phyloP scores from a whole-genome alignment of 2,113 vertebrate species.

The Ptilonorhynchus violaceus region DNA sequence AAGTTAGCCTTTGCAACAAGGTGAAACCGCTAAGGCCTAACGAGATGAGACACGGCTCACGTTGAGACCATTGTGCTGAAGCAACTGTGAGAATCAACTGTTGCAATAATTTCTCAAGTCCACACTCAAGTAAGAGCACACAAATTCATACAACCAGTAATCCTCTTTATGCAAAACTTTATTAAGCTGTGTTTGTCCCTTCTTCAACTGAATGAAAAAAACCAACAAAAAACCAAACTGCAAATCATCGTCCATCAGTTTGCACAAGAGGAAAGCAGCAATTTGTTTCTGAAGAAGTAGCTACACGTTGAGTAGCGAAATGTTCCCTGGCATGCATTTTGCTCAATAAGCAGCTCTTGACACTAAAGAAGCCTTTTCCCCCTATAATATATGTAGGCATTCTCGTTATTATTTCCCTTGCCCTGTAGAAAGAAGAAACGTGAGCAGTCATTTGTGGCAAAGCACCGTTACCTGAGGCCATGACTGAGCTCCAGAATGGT shows the following conservation, averaged over 20 bases:
- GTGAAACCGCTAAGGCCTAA: neutral
- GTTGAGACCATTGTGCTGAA: neutral
- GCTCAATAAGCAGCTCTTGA: neutral
- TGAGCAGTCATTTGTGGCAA: neutral
- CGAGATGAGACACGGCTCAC: accelerated
- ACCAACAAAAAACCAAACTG: accelerated
- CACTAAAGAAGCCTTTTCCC: neutral
- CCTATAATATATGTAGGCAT: neutral
- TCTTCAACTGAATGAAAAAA: neutral
- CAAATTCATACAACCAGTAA: neutral
- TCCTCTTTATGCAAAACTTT: neutral
- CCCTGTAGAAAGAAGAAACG: neutral
- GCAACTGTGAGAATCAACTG: neutral
- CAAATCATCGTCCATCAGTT: neutral
- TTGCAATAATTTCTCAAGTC: neutral
- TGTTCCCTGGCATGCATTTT: neutral
- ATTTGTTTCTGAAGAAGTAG: neutral
- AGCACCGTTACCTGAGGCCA: neutral
- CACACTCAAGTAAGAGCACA: neutral
- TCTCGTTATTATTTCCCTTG: neutral
- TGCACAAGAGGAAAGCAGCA: neutral
- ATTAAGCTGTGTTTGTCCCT: neutral
- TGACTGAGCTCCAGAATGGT: neutral
- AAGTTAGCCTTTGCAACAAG: neutral
- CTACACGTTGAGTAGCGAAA: accelerated